Conservation (phyloP, 2,797 vertebrate genomes). For the Etheostoma perlongum region DNA sequence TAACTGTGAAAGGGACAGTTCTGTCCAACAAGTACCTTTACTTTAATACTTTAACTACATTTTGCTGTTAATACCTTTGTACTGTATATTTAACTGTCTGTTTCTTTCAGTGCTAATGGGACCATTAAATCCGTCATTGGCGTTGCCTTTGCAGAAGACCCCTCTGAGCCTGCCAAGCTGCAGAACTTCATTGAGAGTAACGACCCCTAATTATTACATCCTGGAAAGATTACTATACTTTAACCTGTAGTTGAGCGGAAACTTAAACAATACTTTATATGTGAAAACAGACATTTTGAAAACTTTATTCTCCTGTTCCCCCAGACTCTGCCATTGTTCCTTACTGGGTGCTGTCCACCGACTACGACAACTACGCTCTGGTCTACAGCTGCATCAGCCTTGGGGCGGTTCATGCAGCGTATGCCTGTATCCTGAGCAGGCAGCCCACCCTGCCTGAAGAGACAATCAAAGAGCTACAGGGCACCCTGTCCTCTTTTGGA, state of each 20-base stretch:
- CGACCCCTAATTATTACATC: not conserved
- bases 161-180: slow-evolving; percentile 88
- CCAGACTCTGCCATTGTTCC: slow-evolving; percentile 84
- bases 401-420: slow-evolving; percentile 75
- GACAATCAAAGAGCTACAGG: slow-evolving; percentile 68
- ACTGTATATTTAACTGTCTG: not conserved
- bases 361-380: slow-evolving; percentile 88
- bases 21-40: not conserved
- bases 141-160: slow-evolving; percentile 75
- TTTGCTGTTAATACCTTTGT: not conserved
- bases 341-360: slow-evolving; percentile 90
- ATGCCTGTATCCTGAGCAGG: slow-evolving; percentile 86
- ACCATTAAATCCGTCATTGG: slow-evolving; percentile 73
- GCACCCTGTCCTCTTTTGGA: slow-evolving; percentile 57
- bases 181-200: slow-evolving; percentile 85
- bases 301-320: not conserved
- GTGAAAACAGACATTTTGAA: not conserved
- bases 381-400: slow-evolving; percentile 89
- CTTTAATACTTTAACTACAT: not conserved
- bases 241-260: not conserved
- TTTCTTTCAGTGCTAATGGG: slow-evolving; percentile 59
- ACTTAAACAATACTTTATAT: not conserved
- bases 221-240: not conserved
- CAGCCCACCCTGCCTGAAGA: slow-evolving; percentile 52
- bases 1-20: not conserved